phyloP scores from a whole-genome alignment of 2,113 vertebrate genomes.

The Antechinus flavipes region DNA sequence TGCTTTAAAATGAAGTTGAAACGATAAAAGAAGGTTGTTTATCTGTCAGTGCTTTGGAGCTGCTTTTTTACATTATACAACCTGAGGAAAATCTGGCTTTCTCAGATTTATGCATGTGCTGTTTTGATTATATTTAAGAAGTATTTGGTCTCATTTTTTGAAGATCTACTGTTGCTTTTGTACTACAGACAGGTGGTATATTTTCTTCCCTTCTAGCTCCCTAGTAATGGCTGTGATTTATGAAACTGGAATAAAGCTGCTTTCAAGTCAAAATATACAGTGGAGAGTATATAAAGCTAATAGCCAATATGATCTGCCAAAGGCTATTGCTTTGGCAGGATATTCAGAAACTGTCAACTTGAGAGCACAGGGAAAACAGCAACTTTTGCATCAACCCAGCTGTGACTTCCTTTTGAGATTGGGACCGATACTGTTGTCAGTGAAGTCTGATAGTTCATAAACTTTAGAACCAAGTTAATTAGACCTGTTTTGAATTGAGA shows the following conservation, averaged over 20 bases:
- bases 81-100: constrained; percentile 40
- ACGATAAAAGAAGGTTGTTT: constrained; percentile 52
- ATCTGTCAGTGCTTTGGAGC: constrained; percentile 11
- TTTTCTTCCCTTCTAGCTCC: constrained; percentile 53
- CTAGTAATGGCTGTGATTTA: constrained; percentile 28
- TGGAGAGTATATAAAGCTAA: constrained; percentile 44
- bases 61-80: constrained; percentile 19
- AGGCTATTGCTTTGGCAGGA: constrained; percentile 20
- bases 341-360: not conserved
- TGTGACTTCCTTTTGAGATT: constrained; percentile 38
- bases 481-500: constrained; percentile 11
- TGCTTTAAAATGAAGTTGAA: constrained; percentile 47
- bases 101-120: constrained; percentile 58
- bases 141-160: constrained; percentile 52
- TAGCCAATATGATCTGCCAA: constrained; percentile 31
- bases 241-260: constrained; percentile 54
- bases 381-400: constrained; percentile 27
- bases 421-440: not conserved
- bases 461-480: constrained; percentile 36
- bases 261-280: constrained; percentile 53
- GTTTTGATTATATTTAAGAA: constrained; percentile 67
- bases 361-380: constrained; percentile 45
- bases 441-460: constrained; percentile 38
- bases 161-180: constrained; percentile 61
- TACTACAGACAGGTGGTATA: constrained; percentile 39